Evolutionary conservation across 2,113 vertebrate genomes (phyloP), one percentile per base, ranked within the genome.

Genomic region (Poecile atricapillus): DNA sequence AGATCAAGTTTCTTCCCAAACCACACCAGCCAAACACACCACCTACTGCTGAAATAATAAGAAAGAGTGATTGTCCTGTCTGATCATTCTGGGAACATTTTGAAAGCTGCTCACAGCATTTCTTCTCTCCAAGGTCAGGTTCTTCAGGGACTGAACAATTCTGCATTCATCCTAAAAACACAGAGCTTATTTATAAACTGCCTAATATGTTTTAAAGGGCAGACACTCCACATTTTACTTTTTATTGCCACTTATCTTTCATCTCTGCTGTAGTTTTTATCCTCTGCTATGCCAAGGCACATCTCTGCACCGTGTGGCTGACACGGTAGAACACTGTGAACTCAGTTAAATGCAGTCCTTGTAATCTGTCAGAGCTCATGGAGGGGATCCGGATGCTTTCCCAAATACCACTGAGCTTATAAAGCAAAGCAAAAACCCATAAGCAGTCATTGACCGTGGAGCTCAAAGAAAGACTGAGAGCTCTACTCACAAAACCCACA

Each of bases 161-260:
- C 82, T 30, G 18, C 71, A 82, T 43, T 55, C 64, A 76, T 73
- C 75, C 93, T 75, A 89, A 95, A 97, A 94, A 78, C 35, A 93
- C 16, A 23, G n/a, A 77, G 43, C 75, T 89, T 94, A 90, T 92
- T 96, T 95, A 93, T 83, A 87, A 92, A 89, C 87, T 5, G 1
- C 70, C 58, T 93, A 86, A 95, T 90, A 60, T 77, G 82, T 96
- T 94, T 93, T 88, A 95, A 95, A 97, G 96, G 94, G 86, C 92
- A 90, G 68, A 52, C 49, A 16, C 88, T 78, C 53, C 56, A n/a
- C 88, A 69, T 89, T 94, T 75, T 67, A 89, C 77, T 81, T 94
- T 96, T 95, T 86, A 96, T 96, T 92, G 93, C 91, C 86, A 89
- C 88, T 96, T 96, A 93, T 88, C 88, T 85, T 77, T 91, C 67